phyloP scores from a whole-genome alignment of 2,888 invertebrate species.

The Agrenia bidenticulata region DNA sequence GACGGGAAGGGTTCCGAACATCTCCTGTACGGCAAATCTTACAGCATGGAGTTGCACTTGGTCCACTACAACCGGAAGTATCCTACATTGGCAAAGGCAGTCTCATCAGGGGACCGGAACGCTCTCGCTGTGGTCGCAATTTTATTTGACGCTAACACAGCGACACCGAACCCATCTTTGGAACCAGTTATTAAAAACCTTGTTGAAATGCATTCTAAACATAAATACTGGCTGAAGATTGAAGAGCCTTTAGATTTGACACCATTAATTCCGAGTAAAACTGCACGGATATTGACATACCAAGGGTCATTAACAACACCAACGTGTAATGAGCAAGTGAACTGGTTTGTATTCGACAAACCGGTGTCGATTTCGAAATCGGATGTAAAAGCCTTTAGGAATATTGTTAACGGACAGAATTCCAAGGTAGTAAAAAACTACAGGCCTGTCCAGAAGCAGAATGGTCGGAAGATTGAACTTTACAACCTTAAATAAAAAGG shows the following conservation, averaged over 20 bases:
- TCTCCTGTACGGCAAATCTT: slow-evolving; percentile 67
- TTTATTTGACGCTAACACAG: slow-evolving; percentile 70
- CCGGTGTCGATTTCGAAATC: neutral
- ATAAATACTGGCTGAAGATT: neutral
- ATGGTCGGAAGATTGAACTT: neutral
- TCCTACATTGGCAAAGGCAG: slow-evolving; percentile 60
- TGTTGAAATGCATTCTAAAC: slow-evolving; percentile 1
- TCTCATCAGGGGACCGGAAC: slow-evolving; percentile 56
- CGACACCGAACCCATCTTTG: slow-evolving; percentile 16
- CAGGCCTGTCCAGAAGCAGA: slow-evolving; percentile 11
- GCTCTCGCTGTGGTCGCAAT: slow-evolving; percentile 68
- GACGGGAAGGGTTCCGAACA: slow-evolving; percentile 69
- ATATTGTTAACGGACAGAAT: slow-evolving; percentile 2
- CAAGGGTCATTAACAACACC: slow-evolving; percentile 14
- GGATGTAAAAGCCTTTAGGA: neutral
- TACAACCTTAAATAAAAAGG: neutral
- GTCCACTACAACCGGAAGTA: slow-evolving; percentile 70
- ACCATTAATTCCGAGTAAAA: neutral
- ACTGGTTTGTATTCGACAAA: slow-evolving; percentile 1
- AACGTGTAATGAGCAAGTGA: slow-evolving; percentile 3
- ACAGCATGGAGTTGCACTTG: slow-evolving; percentile 74
- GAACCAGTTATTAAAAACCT: slow-evolving; percentile 19
- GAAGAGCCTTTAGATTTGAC: slow-evolving; percentile 1
- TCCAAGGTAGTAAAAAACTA: slow-evolving; percentile 20
- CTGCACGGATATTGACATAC: neutral